These are phyloP conservation scores for Xiphias gladius DNA, from an alignment of 2,113 vertebrate species.

Conservation along the genomic window DNA sequence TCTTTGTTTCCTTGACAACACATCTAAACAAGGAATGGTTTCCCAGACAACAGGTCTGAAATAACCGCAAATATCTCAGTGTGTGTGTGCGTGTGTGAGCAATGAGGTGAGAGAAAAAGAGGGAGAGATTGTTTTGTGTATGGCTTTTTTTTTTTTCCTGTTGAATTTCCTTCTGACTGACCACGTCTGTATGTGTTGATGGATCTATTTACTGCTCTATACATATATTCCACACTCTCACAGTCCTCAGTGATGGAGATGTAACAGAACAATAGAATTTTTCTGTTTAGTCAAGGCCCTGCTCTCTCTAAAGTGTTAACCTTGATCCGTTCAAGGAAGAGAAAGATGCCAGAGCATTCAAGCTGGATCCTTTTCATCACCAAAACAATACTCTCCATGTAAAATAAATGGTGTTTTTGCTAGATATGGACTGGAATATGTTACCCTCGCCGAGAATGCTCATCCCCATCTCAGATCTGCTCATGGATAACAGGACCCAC, in stretches of 20 bases:
- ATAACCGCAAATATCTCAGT: constrained; percentile 69
- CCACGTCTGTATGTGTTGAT: constrained; percentile 27
- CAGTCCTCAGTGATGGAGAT: constrained; percentile 20
- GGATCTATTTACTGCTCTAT: constrained; percentile 50
- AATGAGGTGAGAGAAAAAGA: constrained; percentile 48
- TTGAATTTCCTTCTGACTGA: constrained; percentile 13
- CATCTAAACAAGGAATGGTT: constrained; percentile 86
- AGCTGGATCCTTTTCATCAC: constrained; percentile 60
- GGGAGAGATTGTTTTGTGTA: constrained; percentile 8
- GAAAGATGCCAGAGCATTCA: constrained; percentile 20
- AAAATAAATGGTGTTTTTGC: constrained; percentile 61
- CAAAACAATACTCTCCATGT: constrained; percentile 54
- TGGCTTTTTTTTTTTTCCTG: constrained; percentile 2
- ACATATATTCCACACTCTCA: constrained; percentile 22
- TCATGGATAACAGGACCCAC: constrained; percentile 42
- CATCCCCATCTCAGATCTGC: constrained; percentile 54
- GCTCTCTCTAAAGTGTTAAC: constrained; percentile 36
- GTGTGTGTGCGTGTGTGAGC: constrained; percentile 27
- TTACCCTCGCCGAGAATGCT: constrained; percentile 40
- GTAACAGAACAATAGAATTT: constrained; percentile 57
- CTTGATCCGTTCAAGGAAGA: constrained; percentile 30
- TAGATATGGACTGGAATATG: constrained; percentile 50
- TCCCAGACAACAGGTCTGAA: constrained; percentile 84
- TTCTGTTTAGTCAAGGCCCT: constrained; percentile 54
- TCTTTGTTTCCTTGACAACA: constrained; percentile 87